Conservation (phyloP, 2,113 vertebrate genomes). For the Alexandromys fortis region DNA sequence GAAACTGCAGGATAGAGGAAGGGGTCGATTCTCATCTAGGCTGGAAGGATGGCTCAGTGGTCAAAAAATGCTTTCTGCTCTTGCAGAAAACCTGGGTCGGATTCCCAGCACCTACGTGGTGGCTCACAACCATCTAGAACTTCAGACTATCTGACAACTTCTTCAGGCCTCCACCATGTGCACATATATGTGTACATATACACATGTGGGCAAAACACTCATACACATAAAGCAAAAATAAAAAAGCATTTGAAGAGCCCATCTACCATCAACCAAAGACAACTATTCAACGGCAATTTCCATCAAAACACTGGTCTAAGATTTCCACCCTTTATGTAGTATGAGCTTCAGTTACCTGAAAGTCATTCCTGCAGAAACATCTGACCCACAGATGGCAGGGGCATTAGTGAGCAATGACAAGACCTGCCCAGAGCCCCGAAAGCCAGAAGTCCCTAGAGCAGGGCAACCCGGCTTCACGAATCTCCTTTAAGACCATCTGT, state of each 20-base stretch:
- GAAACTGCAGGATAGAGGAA: not conserved
- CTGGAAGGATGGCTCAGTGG: not conserved
- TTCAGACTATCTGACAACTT: not conserved
- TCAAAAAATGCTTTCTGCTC: not conserved
- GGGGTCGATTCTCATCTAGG: not conserved
- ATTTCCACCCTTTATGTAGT: not conserved
- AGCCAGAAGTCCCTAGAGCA: conserved; percentile 11
- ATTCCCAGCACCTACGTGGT: not conserved
- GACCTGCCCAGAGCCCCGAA: not conserved
- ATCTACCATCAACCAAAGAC: not conserved
- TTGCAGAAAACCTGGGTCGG: not conserved
- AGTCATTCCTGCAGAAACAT: conserved; percentile 13
- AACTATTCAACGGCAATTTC: not conserved
- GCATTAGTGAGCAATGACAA: not conserved
- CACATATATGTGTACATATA: not conserved
- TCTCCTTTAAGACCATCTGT: conserved; percentile 61
- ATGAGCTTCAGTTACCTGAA: conserved; percentile 8
- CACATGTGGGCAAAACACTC: not conserved
- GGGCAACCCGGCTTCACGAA: not conserved
- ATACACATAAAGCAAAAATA: not conserved
- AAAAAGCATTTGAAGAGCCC: not conserved
- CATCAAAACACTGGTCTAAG: not conserved
- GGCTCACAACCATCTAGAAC: not conserved
- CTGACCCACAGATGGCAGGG: not conserved
- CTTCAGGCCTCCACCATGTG: not conserved